Evolutionary conservation across 2,113 vertebrate genomes (phyloP), one percentile per base, ranked within the genome.

Genomic region (Brachypteracias leptosomus): DNA sequence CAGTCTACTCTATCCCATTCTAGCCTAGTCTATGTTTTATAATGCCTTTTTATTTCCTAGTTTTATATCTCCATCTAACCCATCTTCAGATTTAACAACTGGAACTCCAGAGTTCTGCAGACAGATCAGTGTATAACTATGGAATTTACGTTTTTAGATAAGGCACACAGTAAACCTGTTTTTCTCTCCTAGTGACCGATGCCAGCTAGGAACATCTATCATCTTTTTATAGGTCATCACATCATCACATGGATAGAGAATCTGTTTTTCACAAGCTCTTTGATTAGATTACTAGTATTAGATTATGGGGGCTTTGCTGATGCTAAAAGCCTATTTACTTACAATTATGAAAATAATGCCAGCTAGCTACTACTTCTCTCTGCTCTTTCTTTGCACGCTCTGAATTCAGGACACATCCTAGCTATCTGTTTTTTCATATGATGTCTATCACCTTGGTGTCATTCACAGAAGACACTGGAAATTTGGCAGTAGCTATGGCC

Each of bases 271-370:
- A 92, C 93, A 91, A 95, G 80, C 76, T 93, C 73, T 92, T 92
- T 95, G 66, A 97, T 97, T 97, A 85, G 88, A 96, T 97, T 97
- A 96, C 79, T 65, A 19, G 10, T 89, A 97, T 97, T 97, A 97
- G 96, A 97, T 97, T 97, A 96, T n/a, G 54, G 52, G 83, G 88
- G 61, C 8, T 95, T 97, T 93, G 90, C 92, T 94, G 90, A 93
- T 94, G 92, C 66, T 96, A 96, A 96, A 96, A 97, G 90, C 90
- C 70, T 76, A 89, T 95, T 96, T 94, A 92, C 85, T 92, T 90
- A 70, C 66, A 94, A 97, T 97, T 96, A 93, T 85, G 89, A 90
- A 95, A 92, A 90, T 55, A 81, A n/a, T 93, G 65, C 95, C 83
- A 95, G 95, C 79, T 75, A 86, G 28, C 75, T 89, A 47, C 55